Percentiles rank a stretch among this genome's conserved stretches.
Conservation (phyloP, 92 coral and sea anemone genomes). For the Metridium senile region DNA sequence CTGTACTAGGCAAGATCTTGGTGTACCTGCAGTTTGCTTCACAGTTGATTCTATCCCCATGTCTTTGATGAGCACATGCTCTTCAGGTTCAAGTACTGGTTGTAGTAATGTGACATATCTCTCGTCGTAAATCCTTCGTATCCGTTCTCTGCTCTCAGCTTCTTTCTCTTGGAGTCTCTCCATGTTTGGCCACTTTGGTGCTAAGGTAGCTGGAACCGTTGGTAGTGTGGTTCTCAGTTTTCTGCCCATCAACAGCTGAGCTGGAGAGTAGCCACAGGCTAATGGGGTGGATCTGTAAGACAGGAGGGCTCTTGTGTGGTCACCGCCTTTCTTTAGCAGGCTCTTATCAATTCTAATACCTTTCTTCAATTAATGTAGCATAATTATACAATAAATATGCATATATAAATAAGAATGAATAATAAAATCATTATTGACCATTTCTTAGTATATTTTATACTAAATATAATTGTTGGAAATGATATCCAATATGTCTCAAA, state of each 20-base stretch:
- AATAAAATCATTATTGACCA: no score
- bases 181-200: slow-evolving; percentile 4
- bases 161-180: neutral
- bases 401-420: no score
- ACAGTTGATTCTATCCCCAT: neutral
- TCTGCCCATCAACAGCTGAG: neutral
- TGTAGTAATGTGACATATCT: neutral
- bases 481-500: no score
- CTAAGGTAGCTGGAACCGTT: neutral
- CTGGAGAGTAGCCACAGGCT: slow-evolving; percentile 6
- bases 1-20: slow-evolving; percentile 4
- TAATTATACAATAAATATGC: no score
- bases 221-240: slow-evolving; percentile 1
- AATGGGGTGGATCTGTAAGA: neutral
- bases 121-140: neutral
- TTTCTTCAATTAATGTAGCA: no score
- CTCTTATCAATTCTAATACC: neutral
- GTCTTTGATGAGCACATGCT: neutral
- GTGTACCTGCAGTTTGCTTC: neutral
- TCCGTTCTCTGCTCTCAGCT: neutral
- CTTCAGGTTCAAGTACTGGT: neutral
- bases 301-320: neutral
- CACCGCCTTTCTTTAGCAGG: neutral
- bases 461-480: no score
- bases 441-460: no score